A percentile compares a stretch with the other conserved stretches of the same genome.
Conservation (phyloP, 2,888 invertebrate species). For the Drosophila meridiana region DNA sequence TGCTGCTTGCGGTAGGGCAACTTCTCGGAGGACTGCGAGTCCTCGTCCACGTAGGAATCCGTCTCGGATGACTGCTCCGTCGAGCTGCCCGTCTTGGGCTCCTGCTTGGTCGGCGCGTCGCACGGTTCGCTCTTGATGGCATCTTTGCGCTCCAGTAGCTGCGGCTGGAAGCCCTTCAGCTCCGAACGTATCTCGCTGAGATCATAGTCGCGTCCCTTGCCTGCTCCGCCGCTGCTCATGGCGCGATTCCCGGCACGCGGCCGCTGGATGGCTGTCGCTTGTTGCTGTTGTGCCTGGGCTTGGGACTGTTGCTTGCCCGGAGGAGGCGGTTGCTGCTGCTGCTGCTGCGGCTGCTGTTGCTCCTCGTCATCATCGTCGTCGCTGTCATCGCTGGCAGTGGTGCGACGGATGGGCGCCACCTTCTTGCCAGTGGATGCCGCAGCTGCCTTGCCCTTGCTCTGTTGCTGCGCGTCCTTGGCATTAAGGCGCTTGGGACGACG, state of each 20-base stretch:
- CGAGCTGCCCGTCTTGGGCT: slow-evolving; percentile 77
- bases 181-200: slow-evolving; percentile 94
- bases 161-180: slow-evolving; percentile 90
- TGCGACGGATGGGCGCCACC: not conserved
- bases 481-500: slow-evolving; percentile 77
- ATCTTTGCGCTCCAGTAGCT: slow-evolving; percentile 57
- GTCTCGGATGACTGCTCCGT: slow-evolving; percentile 84
- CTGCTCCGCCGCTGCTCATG: slow-evolving; percentile 55
- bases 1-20: slow-evolving; percentile 61
- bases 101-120: slow-evolving; percentile 58
- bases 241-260: slow-evolving; percentile 58
- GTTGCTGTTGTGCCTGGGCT: slow-evolving; percentile 8
- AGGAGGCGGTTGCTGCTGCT: slow-evolving; percentile 42
- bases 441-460: slow-evolving; percentile 61
- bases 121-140: slow-evolving; percentile 61
- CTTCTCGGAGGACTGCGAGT: slow-evolving; percentile 84
- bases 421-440: slow-evolving; percentile 31
- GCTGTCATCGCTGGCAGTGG: slow-evolving; percentile 87
- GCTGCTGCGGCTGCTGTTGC: slow-evolving; percentile 15
- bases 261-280: slow-evolving; percentile 15
- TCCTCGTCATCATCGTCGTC: slow-evolving; percentile 85
- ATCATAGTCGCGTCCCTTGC: slow-evolving; percentile 91
- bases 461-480: slow-evolving; percentile 59
- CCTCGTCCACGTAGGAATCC: slow-evolving; percentile 84
- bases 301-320: slow-evolving; percentile 19